phyloP scores from a whole-genome alignment of 2,113 vertebrate genomes.

The Pachycephala philippinensis region DNA sequence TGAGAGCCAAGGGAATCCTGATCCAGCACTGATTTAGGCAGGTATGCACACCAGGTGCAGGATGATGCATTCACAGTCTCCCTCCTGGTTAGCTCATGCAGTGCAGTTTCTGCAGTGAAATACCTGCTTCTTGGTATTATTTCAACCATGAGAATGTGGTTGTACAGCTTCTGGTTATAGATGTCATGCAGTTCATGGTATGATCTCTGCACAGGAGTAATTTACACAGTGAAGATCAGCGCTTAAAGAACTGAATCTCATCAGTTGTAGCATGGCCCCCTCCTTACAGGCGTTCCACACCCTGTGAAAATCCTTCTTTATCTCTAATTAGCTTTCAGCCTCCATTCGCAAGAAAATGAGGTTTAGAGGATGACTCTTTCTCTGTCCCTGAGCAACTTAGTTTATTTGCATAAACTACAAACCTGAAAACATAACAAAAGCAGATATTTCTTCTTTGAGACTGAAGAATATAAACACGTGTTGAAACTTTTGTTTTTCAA shows the following conservation, averaged over 20 bases:
- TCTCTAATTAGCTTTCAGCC: neutral
- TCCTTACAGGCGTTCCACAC: neutral
- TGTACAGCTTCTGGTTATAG: neutral
- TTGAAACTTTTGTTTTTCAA: neutral
- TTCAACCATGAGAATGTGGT: accelerated
- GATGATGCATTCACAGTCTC: neutral
- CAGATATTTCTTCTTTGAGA: neutral
- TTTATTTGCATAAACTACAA: neutral
- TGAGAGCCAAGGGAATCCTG: neutral
- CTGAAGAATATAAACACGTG: neutral
- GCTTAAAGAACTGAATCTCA: neutral
- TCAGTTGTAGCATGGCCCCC: accelerated
- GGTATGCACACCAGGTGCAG: neutral
- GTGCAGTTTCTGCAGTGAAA: neutral
- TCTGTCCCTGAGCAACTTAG: neutral
- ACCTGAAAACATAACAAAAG: neutral
- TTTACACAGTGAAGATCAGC: neutral
- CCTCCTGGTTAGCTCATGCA: neutral
- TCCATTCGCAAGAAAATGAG: neutral
- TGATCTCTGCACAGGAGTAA: neutral
- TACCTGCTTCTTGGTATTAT: neutral
- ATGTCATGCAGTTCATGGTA: neutral
- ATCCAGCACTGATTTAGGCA: neutral
- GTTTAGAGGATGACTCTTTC: neutral
- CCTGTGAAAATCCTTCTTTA: neutral